A percentile compares a stretch with the other conserved stretches of the same genome.
These are phyloP conservation scores for Ochropacha duplaris DNA, from an alignment of 2,888 invertebrate species.

Conservation along the genomic window DNA sequence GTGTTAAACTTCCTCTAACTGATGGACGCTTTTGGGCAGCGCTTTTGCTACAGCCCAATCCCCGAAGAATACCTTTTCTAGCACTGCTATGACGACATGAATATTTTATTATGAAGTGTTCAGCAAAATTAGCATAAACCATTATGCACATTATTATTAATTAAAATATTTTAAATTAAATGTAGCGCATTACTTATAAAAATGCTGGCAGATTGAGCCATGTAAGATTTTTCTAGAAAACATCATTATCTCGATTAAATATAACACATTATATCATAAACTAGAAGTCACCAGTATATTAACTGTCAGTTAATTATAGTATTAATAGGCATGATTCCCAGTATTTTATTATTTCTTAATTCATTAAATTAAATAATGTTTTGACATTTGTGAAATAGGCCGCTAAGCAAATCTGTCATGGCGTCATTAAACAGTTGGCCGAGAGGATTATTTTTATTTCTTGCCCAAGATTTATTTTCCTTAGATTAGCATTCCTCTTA, in stretches of 20 bases:
- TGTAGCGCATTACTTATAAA: no score
- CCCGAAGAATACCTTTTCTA: conserved; percentile 31
- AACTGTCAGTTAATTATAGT: no score
- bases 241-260: no score
- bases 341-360: background rate
- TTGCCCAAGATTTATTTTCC: conserved; percentile 76
- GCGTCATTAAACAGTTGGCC: conserved; percentile 61
- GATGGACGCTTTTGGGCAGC: conserved; percentile 55
- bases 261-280: no score
- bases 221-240: no score
- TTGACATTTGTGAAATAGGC: conserved; percentile 21
- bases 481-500: conserved; percentile 81
- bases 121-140: background rate
- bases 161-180: no score
- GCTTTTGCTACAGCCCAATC: conserved; percentile 38
- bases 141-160: no score
- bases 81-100: conserved; percentile 41
- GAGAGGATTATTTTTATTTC: conserved; percentile 77
- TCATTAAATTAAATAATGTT: background rate
- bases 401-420: conserved; percentile 57
- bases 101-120: conserved; percentile 37
- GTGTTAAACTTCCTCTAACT: conserved; percentile 69
- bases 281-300: no score
- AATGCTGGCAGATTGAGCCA: no score
- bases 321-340: no score